These are phyloP conservation scores for Pocillopora verrucosa DNA, from an alignment of 64 coral and sea anemone genomes.

Conservation along the genomic window DNA sequence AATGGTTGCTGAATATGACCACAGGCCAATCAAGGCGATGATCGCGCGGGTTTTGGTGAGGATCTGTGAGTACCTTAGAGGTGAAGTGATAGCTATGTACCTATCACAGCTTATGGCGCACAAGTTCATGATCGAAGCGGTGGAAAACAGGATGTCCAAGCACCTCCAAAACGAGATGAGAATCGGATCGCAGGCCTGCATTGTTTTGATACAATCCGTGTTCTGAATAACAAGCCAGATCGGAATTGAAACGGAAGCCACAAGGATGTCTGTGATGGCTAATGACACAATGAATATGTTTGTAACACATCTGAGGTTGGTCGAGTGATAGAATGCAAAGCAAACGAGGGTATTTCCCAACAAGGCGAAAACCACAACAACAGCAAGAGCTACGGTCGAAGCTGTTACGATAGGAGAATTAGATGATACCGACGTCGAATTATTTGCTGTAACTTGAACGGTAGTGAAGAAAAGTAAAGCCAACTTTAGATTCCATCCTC, in stretches of 20 bases:
- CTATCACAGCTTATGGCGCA: slow-evolving; percentile 85
- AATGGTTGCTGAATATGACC: slow-evolving; percentile 45
- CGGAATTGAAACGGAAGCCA: slow-evolving; percentile 75
- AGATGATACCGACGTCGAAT: background rate
- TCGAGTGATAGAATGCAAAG: slow-evolving; percentile 82
- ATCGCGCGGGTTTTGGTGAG: slow-evolving; percentile 58
- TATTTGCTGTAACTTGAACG: background rate
- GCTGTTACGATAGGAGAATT: background rate
- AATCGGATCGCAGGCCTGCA: background rate
- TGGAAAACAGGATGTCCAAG: slow-evolving; percentile 85
- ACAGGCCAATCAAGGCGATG: slow-evolving; percentile 53
- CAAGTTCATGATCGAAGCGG: slow-evolving; percentile 86
- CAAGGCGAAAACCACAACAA: slow-evolving; percentile 62
- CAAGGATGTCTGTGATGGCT: slow-evolving; percentile 75
- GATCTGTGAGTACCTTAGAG: slow-evolving; percentile 73
- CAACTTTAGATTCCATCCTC: background rate
- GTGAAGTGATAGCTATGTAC: slow-evolving; percentile 65
- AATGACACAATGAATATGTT: slow-evolving; percentile 81
- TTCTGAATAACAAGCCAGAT: slow-evolving; percentile 82
- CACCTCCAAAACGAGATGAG: slow-evolving; percentile 60
- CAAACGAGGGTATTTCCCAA: slow-evolving; percentile 72
- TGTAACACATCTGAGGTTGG: slow-evolving; percentile 69
- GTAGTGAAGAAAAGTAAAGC: background rate
- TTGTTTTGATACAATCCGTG: slow-evolving; percentile 17
- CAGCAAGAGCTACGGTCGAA: slow-evolving; percentile 41